Conservation (phyloP, 2,797 vertebrate species). For the Aplochiton taeniatus region DNA sequence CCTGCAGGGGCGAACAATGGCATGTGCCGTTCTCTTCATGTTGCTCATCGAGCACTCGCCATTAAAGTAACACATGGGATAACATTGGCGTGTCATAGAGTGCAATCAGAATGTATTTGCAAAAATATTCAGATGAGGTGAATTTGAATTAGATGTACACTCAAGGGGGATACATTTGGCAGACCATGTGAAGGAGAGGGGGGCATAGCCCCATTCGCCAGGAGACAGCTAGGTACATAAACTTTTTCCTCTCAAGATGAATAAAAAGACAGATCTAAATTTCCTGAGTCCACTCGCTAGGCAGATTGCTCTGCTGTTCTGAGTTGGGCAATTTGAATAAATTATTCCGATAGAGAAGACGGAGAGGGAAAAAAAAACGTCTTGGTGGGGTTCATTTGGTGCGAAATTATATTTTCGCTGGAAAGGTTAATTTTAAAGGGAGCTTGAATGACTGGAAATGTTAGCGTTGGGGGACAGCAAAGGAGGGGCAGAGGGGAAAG, state of each 20-base stretch:
- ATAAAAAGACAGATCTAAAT: constrained; percentile 75
- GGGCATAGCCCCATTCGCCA: constrained; percentile 92
- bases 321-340: constrained; percentile 99
- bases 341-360: constrained; percentile 85
- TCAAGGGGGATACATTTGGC: constrained; percentile 90
- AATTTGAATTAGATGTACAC: constrained; percentile 99
- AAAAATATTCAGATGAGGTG: constrained; percentile 98
- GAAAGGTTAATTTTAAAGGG: constrained; percentile 99
- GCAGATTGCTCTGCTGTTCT: constrained; percentile 99
- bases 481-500: constrained; percentile 84
- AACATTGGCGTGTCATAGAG: constrained; percentile 91
- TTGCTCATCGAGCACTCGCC: constrained; percentile 87
- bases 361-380: constrained; percentile 75
- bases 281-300: constrained; percentile 94
- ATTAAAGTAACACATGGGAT: constrained; percentile 88
- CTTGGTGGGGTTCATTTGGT: constrained; percentile 99
- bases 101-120: constrained; percentile 98
- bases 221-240: constrained; percentile 96
- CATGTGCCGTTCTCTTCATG: constrained; percentile 80
- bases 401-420: constrained; percentile 99
- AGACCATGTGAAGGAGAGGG: constrained; percentile 58
- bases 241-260: constrained; percentile 77
- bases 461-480: constrained; percentile 86
- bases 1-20: constrained; percentile 87
- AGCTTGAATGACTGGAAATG: constrained; percentile 98